Percentiles rank a stretch among this genome's conserved stretches.
These are phyloP conservation scores for Pyrochroa serraticornis DNA, from an alignment of 2,888 invertebrate species.

Conservation along the genomic window DNA sequence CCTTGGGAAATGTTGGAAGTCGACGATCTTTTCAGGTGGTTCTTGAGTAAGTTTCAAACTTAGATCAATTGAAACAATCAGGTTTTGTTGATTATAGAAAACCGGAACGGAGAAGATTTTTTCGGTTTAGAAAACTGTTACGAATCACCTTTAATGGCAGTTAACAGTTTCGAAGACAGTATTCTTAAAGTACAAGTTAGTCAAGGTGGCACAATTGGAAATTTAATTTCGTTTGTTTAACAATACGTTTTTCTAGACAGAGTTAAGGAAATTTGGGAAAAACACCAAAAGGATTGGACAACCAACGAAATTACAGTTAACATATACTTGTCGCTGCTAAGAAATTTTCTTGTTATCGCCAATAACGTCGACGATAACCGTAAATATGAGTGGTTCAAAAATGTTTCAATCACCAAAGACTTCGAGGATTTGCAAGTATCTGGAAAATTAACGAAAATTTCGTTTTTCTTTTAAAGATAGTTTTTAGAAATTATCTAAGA, in stretches of 20 bases:
- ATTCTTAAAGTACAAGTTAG: slow-evolving; percentile 42
- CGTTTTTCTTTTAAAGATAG: not conserved
- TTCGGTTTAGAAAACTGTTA: slow-evolving; percentile 3
- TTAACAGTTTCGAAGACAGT: slow-evolving; percentile 46
- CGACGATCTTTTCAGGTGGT: slow-evolving; percentile 50
- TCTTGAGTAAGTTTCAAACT: slow-evolving; percentile 37
- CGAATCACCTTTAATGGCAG: slow-evolving; percentile 46
- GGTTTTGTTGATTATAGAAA: slow-evolving; percentile 8
- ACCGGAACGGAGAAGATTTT: slow-evolving; percentile 10
- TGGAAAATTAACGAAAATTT: not conserved
- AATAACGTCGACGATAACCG: slow-evolving; percentile 19
- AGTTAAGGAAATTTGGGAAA: slow-evolving; percentile 46
- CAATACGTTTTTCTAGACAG: slow-evolving; percentile 36
- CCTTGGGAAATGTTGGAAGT: slow-evolving; percentile 69
- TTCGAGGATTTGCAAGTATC: slow-evolving; percentile 40
- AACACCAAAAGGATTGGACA: slow-evolving; percentile 29
- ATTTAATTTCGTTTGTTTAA: not conserved
- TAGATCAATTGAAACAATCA: not conserved
- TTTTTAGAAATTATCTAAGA: slow-evolving; percentile 32
- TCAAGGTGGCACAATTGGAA: slow-evolving; percentile 31
- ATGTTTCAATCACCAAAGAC: slow-evolving; percentile 30
- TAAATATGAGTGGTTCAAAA: slow-evolving; percentile 28
- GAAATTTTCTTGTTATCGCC: slow-evolving; percentile 46
- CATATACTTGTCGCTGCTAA: slow-evolving; percentile 46
- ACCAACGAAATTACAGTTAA: slow-evolving; percentile 37